phyloP scores from a whole-genome alignment of 2,797 vertebrate genomes.

The Meda fulgida region DNA sequence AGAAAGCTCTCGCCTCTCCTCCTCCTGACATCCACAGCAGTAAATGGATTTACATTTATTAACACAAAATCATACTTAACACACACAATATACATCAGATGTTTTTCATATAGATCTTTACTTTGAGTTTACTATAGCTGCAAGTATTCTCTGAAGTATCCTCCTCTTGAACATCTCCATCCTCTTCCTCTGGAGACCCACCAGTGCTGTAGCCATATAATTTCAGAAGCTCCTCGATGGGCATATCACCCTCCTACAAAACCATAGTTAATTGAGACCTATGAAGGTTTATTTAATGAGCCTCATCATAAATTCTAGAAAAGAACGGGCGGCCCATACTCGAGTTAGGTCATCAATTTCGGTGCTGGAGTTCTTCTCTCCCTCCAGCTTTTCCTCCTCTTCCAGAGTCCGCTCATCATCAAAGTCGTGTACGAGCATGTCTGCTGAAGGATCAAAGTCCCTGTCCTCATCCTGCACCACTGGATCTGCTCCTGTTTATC shows the following conservation, averaged over 20 bases:
- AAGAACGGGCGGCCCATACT: slow-evolving; percentile 74
- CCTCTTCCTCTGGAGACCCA: slow-evolving; percentile 86
- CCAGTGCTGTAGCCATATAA: slow-evolving; percentile 92
- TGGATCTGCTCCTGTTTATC: slow-evolving; percentile 81
- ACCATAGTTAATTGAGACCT: not conserved
- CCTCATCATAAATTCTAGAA: not conserved
- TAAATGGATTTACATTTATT: not conserved
- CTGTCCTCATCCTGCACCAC: slow-evolving; percentile 88
- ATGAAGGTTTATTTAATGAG: not conserved
- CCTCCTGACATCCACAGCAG: slow-evolving; percentile 73
- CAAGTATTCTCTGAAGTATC: slow-evolving; percentile 79
- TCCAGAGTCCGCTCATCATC: slow-evolving; percentile 97
- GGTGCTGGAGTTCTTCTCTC: slow-evolving; percentile 89
- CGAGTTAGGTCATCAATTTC: slow-evolving; percentile 96
- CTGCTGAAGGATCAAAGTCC: slow-evolving; percentile 96
- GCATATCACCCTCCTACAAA: slow-evolving; percentile 94
- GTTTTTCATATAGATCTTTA: slow-evolving; percentile 34
- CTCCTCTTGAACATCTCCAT: slow-evolving; percentile 79
- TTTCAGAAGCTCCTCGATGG: slow-evolving; percentile 94
- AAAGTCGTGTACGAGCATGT: slow-evolving; percentile 98
- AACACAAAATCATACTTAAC: not conserved
- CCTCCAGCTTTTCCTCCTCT: slow-evolving; percentile 96
- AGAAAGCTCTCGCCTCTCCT: slow-evolving; percentile 83
- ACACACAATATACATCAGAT: not conserved
- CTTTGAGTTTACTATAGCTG: slow-evolving; percentile 84